phyloP scores from a whole-genome alignment of 1,140 invertebrate genomes.

The Trichogramma pretiosum region DNA sequence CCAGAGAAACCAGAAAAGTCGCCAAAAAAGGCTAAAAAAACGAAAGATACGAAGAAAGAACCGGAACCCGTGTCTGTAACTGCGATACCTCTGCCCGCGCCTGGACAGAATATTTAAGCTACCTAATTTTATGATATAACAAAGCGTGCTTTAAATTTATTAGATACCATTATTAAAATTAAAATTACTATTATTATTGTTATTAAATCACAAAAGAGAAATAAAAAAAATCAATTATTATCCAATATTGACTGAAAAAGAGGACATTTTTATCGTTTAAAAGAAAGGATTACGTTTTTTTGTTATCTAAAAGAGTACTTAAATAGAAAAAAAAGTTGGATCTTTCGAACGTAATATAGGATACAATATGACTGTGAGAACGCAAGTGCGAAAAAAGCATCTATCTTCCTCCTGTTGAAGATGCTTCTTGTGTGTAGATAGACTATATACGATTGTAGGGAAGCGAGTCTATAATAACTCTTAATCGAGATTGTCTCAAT shows the following conservation, averaged over 20 bases:
- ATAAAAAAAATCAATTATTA: not conserved
- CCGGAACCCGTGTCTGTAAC: slow-evolving; percentile 29
- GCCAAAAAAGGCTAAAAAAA: slow-evolving; percentile 32
- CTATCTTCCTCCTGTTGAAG: too few relatives aligned
- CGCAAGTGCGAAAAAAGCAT: too few relatives aligned
- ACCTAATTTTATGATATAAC: not conserved
- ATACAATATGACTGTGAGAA: too few relatives aligned
- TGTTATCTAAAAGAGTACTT: not conserved
- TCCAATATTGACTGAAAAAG: not conserved
- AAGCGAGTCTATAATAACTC: too few relatives aligned
- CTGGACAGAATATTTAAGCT: slow-evolving; percentile 4
- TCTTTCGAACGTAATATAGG: too few relatives aligned
- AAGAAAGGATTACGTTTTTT: not conserved
- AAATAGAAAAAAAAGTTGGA: too few relatives aligned
- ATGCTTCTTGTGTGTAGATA: too few relatives aligned
- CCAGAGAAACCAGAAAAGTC: slow-evolving; percentile 19
- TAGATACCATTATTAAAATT: too few relatives aligned
- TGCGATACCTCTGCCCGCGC: slow-evolving; percentile 36
- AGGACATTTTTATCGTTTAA: not conserved
- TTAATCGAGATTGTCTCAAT: too few relatives aligned
- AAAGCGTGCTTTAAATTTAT: too few relatives aligned
- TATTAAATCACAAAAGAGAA: not conserved
- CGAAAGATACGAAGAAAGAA: slow-evolving; percentile 32
- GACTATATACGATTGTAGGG: too few relatives aligned
- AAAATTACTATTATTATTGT: not conserved